Conservation (phyloP, 2,888 invertebrate genomes). For the Ametastegia equiseti region DNA sequence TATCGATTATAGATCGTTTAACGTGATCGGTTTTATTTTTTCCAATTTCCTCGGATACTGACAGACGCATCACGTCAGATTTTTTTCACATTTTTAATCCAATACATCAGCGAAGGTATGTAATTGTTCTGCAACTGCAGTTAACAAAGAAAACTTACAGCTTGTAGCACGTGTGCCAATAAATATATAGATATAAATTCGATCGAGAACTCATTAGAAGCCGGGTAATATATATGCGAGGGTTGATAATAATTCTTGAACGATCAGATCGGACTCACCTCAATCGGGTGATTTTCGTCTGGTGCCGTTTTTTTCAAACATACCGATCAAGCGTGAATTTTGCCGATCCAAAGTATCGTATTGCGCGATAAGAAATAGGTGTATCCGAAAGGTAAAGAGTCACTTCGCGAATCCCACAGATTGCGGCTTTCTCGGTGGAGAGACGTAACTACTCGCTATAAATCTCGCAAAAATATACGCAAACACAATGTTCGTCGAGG, state of each 20-base stretch:
- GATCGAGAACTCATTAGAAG: neutral
- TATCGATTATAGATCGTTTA: no score
- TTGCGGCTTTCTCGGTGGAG: slow-evolving; percentile 63
- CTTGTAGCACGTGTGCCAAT: neutral
- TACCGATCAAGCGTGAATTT: neutral
- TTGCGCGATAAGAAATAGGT: neutral
- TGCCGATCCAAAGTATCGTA: neutral
- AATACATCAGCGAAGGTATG: no score
- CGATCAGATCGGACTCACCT: slow-evolving; percentile 3
- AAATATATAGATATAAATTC: neutral
- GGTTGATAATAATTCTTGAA: neutral
- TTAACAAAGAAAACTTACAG: neutral
- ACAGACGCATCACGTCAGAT: no score
- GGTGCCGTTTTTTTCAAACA: neutral
- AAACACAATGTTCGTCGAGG: slow-evolving; percentile 51
- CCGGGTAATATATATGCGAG: neutral
- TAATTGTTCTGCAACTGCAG: neutral
- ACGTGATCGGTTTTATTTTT: no score
- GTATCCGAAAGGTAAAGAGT: neutral
- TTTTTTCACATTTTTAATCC: no score
- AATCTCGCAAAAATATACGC: slow-evolving; percentile 48
- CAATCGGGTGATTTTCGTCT: neutral
- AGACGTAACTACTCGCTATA: slow-evolving; percentile 45
- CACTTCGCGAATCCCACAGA: slow-evolving; percentile 54
- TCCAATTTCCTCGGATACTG: no score